Evolutionary conservation across 2,113 vertebrate genomes (phyloP).

Genomic region (Recurvirostra avosetta): DNA sequence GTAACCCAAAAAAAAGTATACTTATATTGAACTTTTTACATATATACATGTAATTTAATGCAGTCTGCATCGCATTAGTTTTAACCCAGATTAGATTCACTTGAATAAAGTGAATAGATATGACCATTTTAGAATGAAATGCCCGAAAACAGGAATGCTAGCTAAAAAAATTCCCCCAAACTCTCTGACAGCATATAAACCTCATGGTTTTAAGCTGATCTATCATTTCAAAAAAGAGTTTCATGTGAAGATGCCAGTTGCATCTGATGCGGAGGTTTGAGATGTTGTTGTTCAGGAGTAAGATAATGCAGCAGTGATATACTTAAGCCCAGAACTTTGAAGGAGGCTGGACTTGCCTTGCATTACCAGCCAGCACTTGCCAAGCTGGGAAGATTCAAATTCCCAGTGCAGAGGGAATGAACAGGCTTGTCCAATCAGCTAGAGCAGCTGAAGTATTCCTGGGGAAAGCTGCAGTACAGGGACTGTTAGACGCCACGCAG

Average conservation of each 20-base stretch:
- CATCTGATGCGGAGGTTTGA: background rate
- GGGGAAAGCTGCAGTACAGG: background rate
- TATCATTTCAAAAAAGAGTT: background rate
- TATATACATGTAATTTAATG: background rate
- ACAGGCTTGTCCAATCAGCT: background rate
- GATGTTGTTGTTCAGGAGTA: background rate
- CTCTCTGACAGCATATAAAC: background rate
- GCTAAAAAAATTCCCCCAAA: background rate
- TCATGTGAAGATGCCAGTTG: background rate
- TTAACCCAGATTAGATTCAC: background rate
- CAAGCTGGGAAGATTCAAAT: background rate
- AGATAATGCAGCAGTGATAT: background rate
- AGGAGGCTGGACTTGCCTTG: background rate
- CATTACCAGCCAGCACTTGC: background rate
- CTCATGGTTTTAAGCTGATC: background rate
- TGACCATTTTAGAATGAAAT: background rate
- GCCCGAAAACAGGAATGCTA: background rate
- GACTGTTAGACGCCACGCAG: background rate
- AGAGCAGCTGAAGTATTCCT: background rate
- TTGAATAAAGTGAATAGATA: background rate
- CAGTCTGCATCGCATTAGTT: conserved; percentile 12
- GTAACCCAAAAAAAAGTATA: background rate
- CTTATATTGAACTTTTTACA: background rate
- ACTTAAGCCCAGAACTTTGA: background rate
- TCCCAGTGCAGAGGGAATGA: background rate